Evolutionary conservation across 1,140 invertebrate genomes (phyloP).

Genomic region (Drosophila suzukii): DNA sequence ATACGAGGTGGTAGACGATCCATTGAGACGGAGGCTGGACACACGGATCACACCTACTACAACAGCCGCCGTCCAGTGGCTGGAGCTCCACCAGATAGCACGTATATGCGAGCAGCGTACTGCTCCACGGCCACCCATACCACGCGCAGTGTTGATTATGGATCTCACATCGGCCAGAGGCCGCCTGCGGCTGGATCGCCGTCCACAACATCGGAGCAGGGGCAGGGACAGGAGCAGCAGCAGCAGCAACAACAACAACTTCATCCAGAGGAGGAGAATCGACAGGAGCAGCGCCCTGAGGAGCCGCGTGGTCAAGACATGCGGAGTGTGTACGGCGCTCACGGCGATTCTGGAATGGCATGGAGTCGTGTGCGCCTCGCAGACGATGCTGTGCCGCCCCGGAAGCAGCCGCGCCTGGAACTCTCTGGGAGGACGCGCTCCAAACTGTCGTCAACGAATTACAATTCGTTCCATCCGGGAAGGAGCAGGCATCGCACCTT

Average conservation of each 20-base stretch:
- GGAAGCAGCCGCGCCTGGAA: slow-evolving; percentile 39
- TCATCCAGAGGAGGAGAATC: not conserved
- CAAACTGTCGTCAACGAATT: slow-evolving; percentile 55
- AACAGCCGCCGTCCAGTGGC: slow-evolving; percentile 42
- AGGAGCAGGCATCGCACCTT: slow-evolving; percentile 61
- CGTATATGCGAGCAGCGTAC: slow-evolving; percentile 44
- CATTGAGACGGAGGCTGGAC: slow-evolving; percentile 19
- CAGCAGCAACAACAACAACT: not conserved
- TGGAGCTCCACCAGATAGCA: slow-evolving; percentile 24
- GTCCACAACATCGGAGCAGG: slow-evolving; percentile 18
- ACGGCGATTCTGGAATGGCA: slow-evolving; percentile 13
- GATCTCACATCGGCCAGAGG: slow-evolving; percentile 27
- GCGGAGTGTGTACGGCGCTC: not conserved
- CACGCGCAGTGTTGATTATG: slow-evolving; percentile 64
- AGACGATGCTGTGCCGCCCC: slow-evolving; percentile 39
- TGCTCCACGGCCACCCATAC: slow-evolving; percentile 69
- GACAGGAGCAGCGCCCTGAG: not conserved
- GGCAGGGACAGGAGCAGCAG: not conserved
- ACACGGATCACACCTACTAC: slow-evolving; percentile 66
- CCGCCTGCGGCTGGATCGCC: not conserved
- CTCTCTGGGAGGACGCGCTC: not conserved
- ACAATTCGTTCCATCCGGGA: slow-evolving; percentile 63
- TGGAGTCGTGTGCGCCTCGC: slow-evolving; percentile 41
- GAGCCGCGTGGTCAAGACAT: slow-evolving; percentile 20
- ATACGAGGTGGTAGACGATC: slow-evolving; percentile 7